A percentile compares a stretch with the other conserved stretches of the same genome.
Evolutionary conservation across 2,888 invertebrate genomes (phyloP).

Genomic region (Leptogaster cylindrica): DNA sequence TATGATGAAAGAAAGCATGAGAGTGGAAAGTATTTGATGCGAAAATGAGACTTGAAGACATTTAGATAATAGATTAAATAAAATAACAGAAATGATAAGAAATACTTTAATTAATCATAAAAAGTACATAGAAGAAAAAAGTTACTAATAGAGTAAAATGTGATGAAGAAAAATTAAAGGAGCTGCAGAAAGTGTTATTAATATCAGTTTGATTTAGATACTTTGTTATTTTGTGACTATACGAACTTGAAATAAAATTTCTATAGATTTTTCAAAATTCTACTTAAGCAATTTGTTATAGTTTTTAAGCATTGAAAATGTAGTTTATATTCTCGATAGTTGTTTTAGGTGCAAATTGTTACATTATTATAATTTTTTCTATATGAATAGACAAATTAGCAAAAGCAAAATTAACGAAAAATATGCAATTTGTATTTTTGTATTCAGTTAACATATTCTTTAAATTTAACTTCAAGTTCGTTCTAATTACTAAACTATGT

Average conservation of each 20-base stretch:
- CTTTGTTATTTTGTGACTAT: background rate
- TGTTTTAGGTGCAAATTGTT: background rate
- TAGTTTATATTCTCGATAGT: background rate
- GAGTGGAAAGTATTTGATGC: conserved; percentile 24
- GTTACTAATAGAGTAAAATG: conserved; percentile 21
- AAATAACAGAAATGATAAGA: conserved; percentile 26
- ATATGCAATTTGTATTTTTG: background rate
- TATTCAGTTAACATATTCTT: background rate
- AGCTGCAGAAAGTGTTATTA: background rate
- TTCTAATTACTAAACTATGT: background rate
- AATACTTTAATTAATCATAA: conserved; percentile 28
- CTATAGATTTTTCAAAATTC: background rate
- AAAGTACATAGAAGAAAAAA: background rate
- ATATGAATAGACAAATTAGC: no score
- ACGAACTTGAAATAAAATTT: conserved; percentile 31
- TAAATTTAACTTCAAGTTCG: conserved; percentile 34
- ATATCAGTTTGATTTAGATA: background rate
- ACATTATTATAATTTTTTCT: no score
- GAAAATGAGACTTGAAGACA: conserved; percentile 4
- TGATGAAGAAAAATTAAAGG: background rate
- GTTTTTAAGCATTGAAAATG: background rate
- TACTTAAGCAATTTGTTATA: background rate
- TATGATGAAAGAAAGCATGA: conserved; percentile 40
- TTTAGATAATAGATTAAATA: conserved; percentile 18
- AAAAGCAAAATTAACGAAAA: no score